Conservation (phyloP, 2,113 vertebrate genomes). For the Neotoma lepida region DNA sequence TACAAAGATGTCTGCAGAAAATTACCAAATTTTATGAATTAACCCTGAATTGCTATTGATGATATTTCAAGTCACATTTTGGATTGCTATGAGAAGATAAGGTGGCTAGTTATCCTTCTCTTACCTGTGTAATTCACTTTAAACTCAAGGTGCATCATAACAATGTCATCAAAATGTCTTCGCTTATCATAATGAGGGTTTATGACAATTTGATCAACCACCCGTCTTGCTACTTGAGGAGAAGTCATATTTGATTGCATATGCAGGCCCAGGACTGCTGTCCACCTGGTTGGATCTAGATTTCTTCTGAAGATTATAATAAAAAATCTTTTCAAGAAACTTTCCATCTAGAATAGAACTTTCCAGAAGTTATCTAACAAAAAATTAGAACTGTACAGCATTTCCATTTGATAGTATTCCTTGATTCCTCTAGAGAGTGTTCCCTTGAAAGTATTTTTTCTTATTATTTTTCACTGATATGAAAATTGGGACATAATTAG, state of each 20-base stretch:
- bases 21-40: slow-evolving; percentile 7
- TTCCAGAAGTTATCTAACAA: background rate
- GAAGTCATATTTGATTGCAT: slow-evolving; percentile 78
- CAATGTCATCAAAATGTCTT: slow-evolving; percentile 92
- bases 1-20: slow-evolving; percentile 34
- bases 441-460: background rate
- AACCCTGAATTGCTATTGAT: background rate
- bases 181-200: slow-evolving; percentile 88
- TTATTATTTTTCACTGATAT: background rate
- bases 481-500: background rate
- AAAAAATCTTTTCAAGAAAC: slow-evolving; percentile 28
- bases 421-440: background rate
- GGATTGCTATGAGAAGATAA: background rate
- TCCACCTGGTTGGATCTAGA: slow-evolving; percentile 87
- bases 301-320: slow-evolving; percentile 87
- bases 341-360: background rate
- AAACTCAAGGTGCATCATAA: slow-evolving; percentile 91
- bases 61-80: slow-evolving; percentile 21
- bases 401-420: background rate
- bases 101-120: background rate
- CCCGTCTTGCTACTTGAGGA: slow-evolving; percentile 75
- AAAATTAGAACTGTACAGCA: background rate
- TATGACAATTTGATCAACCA: slow-evolving; percentile 89
- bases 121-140: slow-evolving; percentile 90
- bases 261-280: slow-evolving; percentile 88